A percentile compares a stretch with the other conserved stretches of the same genome.
Evolutionary conservation across 2,888 invertebrate genomes (phyloP).

Genomic region (Margaritifera margaritifera): DNA sequence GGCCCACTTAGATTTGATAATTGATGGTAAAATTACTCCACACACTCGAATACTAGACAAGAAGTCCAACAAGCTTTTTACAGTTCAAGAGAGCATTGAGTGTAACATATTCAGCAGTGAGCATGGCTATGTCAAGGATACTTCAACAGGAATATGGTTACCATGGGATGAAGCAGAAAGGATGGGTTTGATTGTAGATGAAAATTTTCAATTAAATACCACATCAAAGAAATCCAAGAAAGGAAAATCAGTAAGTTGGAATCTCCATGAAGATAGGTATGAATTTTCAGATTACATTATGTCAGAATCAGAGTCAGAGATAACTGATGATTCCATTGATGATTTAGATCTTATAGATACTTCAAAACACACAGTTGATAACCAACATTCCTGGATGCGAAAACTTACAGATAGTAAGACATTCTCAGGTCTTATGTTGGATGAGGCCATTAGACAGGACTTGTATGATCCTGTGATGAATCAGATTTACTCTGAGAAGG

Average conservation of each 20-base stretch:
- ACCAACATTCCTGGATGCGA: no score
- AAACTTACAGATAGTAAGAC: background rate
- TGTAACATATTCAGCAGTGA: constrained; percentile 66
- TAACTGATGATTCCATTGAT: no score
- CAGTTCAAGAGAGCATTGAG: constrained; percentile 48
- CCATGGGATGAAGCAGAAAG: constrained; percentile 55
- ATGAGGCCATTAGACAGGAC: constrained; percentile 63
- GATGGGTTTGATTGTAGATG: constrained; percentile 45
- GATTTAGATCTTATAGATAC: no score
- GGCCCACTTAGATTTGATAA: constrained; percentile 34
- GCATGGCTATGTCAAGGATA: constrained; percentile 75
- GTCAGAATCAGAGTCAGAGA: no score
- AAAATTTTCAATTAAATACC: no score
- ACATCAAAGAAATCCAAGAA: background rate
- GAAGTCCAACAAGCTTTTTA: constrained; percentile 40
- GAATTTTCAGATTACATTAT: no score
- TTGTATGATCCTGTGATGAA: constrained; percentile 64
- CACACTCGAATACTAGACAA: constrained; percentile 44
- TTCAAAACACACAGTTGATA: no score
- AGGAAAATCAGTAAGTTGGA: constrained; percentile 78
- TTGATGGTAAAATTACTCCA: constrained; percentile 33
- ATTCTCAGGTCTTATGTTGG: constrained; percentile 51
- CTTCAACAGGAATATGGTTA: constrained; percentile 56
- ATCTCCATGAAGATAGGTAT: constrained; percentile 70
- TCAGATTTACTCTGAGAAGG: constrained; percentile 50